Evolutionary conservation across 2,797 vertebrate genomes (phyloP), one percentile per base, ranked within the genome.

Genomic region (Lithobates sylvaticus): DNA sequence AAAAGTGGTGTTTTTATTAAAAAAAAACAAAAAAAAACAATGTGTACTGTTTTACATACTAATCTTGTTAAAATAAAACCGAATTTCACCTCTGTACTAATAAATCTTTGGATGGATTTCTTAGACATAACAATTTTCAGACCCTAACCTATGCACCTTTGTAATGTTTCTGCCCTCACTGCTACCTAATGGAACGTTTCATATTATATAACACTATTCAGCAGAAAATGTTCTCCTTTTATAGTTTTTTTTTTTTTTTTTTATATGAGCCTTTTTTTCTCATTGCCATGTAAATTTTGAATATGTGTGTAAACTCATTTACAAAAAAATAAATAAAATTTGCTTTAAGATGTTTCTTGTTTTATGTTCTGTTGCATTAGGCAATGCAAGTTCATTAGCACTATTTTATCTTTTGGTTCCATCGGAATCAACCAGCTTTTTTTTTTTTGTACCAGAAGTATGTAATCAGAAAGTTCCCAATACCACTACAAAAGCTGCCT

Each of bases 231-330:
- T 90, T 89, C 90, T 90, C 89, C 89, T 91, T 92, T 91, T 89
- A 90, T 91, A 91, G 91, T 76, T 86, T 92, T 94, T 93, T 93
- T 94, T 94, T 73, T 23, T 73, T 92, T 94, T 39, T 39, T 39
- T 39, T 90, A 88, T 91, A 93, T 93, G 92, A 92, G 91, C 92
- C 91, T 94, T 94, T 73, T 39, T 89, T 92, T 92, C 89, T 93
- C 93, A 95, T 95, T 93, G 94, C 91, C 93, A 91, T 96, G 94
- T 95, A 94, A 92, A 95, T 95, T 96, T 94, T 94, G 94, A 95
- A 96, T 91, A 92, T 93, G 94, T 94, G 94, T 95, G 94, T 96
- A 94, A 94, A 92, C 94, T 94, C 94, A 94, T 95, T 95, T 95
- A 93, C 94, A 93, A 80, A 87, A 86, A 87, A 84, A 79, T 74